Conservation (phyloP, 2,797 vertebrate genomes). For the Staurois parvus region DNA sequence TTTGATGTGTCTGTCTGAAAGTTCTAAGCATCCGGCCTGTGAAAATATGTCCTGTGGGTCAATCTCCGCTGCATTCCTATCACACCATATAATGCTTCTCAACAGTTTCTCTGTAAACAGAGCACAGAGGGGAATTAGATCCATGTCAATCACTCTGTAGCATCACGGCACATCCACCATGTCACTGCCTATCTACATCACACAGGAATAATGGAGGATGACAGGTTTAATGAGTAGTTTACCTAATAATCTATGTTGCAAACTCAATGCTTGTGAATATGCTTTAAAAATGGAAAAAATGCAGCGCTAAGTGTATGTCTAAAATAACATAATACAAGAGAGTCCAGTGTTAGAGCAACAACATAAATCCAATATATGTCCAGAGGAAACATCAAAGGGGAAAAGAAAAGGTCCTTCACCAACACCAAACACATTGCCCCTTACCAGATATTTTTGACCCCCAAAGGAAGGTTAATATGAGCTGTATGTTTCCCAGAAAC, state of each 20-base stretch:
- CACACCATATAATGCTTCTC: conserved; percentile 48
- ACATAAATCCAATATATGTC: no score
- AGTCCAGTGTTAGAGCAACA: no score
- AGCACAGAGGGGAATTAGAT: conserved; percentile 39
- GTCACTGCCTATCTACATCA: background rate
- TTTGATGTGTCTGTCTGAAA: conserved; percentile 57
- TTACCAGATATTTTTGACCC: no score
- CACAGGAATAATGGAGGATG: conserved; percentile 28
- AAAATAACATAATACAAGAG: no score
- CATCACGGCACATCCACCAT: background rate
- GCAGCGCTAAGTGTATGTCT: no score
- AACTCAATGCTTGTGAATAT: conserved; percentile 3
- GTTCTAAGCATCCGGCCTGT: conserved; percentile 46
- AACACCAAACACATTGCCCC: no score
- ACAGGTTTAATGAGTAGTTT: conserved; percentile 38
- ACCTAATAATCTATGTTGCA: conserved; percentile 39
- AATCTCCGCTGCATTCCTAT: conserved; percentile 28
- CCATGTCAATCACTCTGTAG: conserved; percentile 37
- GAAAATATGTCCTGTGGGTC: conserved; percentile 51
- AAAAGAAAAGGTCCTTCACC: no score
- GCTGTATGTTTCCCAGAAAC: no score
- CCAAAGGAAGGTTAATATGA: no score
- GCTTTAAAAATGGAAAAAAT: no score
- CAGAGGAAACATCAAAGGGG: no score
- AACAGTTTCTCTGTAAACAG: conserved; percentile 47